Evolutionary conservation across 2,888 invertebrate species (phyloP).

Genomic region (Electrophaes corylata): DNA sequence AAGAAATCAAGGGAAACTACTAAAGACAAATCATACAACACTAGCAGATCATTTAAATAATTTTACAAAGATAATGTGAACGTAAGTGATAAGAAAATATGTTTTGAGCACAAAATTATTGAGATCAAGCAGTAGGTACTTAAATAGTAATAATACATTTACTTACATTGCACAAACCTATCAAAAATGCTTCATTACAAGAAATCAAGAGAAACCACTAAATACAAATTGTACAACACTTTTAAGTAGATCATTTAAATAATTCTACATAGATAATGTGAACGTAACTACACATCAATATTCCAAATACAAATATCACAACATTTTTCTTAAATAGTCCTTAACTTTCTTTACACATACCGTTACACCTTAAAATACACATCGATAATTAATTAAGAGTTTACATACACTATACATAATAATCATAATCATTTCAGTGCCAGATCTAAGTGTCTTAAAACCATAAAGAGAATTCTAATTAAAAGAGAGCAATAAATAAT

Average conservation of each 20-base stretch:
- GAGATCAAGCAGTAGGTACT: constrained; percentile 52
- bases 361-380: constrained; percentile 71
- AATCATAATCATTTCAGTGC: constrained; percentile 52
- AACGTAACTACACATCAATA: constrained; percentile 65
- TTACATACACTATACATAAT: constrained; percentile 51
- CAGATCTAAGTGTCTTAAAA: constrained; percentile 58
- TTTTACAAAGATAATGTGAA: constrained; percentile 35
- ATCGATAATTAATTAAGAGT: constrained; percentile 75
- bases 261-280: constrained; percentile 32
- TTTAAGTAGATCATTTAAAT: constrained; percentile 17
- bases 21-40: background rate
- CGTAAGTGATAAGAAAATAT: constrained; percentile 39
- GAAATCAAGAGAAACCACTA: background rate
- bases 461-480: constrained; percentile 44
- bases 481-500: constrained; percentile 60
- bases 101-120: constrained; percentile 55
- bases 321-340: constrained; percentile 77
- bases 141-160: constrained; percentile 17
- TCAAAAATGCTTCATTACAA: constrained; percentile 18
- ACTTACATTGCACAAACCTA: constrained; percentile 15
- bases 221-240: background rate
- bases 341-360: constrained; percentile 76
- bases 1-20: background rate
- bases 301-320: constrained; percentile 85
- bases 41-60: constrained; percentile 16